These are phyloP conservation scores for Zaprionus obscuricornis DNA, from an alignment of 2,888 invertebrate species.

Conservation along the genomic window DNA sequence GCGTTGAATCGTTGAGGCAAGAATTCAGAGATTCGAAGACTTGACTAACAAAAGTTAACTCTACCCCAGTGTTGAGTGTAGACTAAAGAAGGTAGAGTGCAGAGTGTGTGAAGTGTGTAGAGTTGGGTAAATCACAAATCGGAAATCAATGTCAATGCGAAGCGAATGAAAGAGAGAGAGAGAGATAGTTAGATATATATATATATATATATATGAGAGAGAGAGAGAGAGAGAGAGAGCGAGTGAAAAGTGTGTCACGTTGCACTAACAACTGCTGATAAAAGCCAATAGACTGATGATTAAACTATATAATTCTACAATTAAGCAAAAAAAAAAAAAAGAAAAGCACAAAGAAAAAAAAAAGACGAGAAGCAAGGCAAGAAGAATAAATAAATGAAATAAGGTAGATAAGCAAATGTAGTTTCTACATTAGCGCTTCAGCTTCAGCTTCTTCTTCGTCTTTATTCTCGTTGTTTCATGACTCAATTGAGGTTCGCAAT, in stretches of 20 bases:
- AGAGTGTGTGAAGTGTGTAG: too few species aligned
- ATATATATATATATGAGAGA: too few species aligned
- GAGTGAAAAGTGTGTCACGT: conserved; percentile 53
- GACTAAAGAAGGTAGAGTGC: too few species aligned
- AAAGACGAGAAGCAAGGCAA: background rate
- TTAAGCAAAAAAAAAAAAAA: conserved; percentile 29
- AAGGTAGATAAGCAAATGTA: conserved; percentile 36
- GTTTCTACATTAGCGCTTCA: background rate
- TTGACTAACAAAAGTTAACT: too few species aligned
- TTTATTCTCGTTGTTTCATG: conserved; percentile 16
- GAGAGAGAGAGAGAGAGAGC: too few species aligned
- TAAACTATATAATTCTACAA: conserved; percentile 35
- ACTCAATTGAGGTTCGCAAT: conserved; percentile 50
- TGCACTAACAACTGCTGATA: conserved; percentile 43
- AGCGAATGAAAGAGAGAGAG: too few species aligned
- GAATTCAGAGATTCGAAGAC: too few species aligned
- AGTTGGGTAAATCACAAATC: too few species aligned
- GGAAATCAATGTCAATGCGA: conserved; percentile 70
- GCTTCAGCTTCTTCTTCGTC: conserved; percentile 2
- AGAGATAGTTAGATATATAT: too few species aligned
- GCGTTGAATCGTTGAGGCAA: too few species aligned
- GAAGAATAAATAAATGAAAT: background rate
- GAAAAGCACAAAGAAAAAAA: background rate
- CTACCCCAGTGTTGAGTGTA: too few species aligned
- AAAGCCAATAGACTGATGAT: conserved; percentile 40